Percentiles rank a stretch among this genome's conserved stretches.
phyloP scores from a whole-genome alignment of 2,113 vertebrate genomes.

The Camelus dromedarius region DNA sequence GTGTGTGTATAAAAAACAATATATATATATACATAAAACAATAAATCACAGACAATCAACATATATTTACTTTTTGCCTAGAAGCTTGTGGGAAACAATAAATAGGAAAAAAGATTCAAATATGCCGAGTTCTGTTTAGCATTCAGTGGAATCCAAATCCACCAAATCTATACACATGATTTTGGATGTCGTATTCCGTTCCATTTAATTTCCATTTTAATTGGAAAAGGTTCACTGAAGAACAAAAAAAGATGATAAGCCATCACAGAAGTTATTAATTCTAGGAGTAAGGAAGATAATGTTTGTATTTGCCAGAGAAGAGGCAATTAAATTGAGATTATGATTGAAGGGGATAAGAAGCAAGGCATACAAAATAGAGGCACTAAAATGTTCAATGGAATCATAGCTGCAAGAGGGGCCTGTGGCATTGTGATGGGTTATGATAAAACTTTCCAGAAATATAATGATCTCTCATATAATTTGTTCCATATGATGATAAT shows the following conservation, averaged over 20 bases:
- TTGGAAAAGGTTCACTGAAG: constrained; percentile 75
- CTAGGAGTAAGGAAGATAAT: constrained; percentile 77
- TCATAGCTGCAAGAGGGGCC: neutral
- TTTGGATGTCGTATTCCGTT: constrained; percentile 55
- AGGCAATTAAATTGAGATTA: constrained; percentile 82
- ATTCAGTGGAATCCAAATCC: constrained; percentile 26
- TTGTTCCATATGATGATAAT: neutral
- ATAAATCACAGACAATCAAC: neutral
- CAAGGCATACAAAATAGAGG: constrained; percentile 59
- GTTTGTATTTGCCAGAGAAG: constrained; percentile 79
- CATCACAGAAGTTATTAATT: constrained; percentile 82
- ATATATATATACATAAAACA: neutral
- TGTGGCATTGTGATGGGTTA: neutral
- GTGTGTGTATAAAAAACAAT: neutral
- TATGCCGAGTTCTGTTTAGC: neutral
- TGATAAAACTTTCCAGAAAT: constrained; percentile 53
- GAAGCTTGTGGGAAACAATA: neutral
- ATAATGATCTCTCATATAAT: constrained; percentile 13
- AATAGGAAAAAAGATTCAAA: neutral
- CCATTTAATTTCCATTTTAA: constrained; percentile 83
- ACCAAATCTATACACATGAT: constrained; percentile 59
- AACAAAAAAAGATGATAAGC: constrained; percentile 79
- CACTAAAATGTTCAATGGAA: constrained; percentile 30
- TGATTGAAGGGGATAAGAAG: constrained; percentile 78
- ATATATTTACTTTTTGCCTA: neutral